Conservation (phyloP, 2,113 vertebrate species). For the Brachyhypopomus gauderio region DNA sequence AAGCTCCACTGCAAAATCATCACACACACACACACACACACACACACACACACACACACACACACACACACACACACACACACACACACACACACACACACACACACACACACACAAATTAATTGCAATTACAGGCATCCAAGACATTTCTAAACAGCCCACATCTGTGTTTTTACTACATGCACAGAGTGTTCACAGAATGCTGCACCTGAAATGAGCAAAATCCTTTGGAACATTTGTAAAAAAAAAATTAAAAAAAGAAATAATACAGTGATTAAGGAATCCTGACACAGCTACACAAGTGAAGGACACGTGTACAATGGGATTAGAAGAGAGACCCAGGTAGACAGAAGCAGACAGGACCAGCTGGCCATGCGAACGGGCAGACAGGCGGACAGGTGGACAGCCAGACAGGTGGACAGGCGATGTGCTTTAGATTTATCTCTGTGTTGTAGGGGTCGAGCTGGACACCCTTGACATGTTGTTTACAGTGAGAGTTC, state of each 20-base stretch:
- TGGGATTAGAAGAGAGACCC: neutral
- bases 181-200: too few relatives aligned
- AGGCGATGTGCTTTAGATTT: slow-evolving; percentile 40
- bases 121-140: too few relatives aligned
- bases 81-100: too few relatives aligned
- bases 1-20: too few relatives aligned
- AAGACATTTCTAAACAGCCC: too few relatives aligned
- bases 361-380: neutral
- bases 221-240: neutral
- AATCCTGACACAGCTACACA: slow-evolving; percentile 17
- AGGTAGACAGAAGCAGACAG: neutral
- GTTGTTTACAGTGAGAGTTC: slow-evolving; percentile 48
- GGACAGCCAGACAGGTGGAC: slow-evolving; percentile 1
- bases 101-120: too few relatives aligned
- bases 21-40: too few relatives aligned
- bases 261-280: neutral
- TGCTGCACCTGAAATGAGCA: too few relatives aligned
- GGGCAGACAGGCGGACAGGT: neutral
- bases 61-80: too few relatives aligned
- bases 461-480: slow-evolving; percentile 44
- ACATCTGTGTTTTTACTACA: too few relatives aligned
- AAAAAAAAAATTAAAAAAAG: too few relatives aligned
- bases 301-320: neutral
- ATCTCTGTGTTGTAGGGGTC: slow-evolving; percentile 37
- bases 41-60: too few relatives aligned